Conservation (phyloP, 2,113 vertebrate genomes). For the Peromyscus californicus region DNA sequence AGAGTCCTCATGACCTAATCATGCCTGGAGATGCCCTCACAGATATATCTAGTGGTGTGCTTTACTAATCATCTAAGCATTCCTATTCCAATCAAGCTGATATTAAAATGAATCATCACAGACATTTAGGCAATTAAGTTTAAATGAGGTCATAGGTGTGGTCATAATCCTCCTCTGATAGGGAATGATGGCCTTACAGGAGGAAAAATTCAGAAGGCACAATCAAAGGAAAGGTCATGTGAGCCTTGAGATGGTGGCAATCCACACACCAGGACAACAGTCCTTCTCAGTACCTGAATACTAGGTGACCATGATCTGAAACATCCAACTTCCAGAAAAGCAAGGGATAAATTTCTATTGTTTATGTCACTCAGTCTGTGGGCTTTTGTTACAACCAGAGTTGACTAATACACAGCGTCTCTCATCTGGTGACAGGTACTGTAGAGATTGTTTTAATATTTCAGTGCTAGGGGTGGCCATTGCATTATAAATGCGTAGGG, state of each 20-base stretch:
- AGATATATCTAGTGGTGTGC: neutral
- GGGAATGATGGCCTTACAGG: neutral
- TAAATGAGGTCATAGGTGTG: neutral
- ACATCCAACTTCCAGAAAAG: neutral
- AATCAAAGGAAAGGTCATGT: neutral
- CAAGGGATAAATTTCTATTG: neutral
- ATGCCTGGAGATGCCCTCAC: neutral
- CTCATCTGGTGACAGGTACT: neutral
- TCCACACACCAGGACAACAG: neutral
- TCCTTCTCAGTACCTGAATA: neutral
- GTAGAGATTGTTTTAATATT: neutral
- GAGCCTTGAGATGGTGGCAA: neutral
- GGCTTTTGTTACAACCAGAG: neutral
- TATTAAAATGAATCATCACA: neutral
- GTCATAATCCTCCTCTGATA: neutral
- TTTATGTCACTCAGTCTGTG: neutral
- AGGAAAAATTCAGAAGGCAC: neutral
- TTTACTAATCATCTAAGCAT: neutral
- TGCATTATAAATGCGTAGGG: neutral
- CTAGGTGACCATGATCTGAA: neutral
- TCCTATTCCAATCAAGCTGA: neutral
- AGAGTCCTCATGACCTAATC: neutral
- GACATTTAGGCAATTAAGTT: neutral
- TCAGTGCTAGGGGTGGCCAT: neutral
- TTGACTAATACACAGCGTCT: neutral